Percentiles rank a stretch among this genome's conserved stretches.
These are phyloP conservation scores for Enteromius treurensis DNA, from an alignment of 2,797 vertebrate genomes.

Conservation along the genomic window DNA sequence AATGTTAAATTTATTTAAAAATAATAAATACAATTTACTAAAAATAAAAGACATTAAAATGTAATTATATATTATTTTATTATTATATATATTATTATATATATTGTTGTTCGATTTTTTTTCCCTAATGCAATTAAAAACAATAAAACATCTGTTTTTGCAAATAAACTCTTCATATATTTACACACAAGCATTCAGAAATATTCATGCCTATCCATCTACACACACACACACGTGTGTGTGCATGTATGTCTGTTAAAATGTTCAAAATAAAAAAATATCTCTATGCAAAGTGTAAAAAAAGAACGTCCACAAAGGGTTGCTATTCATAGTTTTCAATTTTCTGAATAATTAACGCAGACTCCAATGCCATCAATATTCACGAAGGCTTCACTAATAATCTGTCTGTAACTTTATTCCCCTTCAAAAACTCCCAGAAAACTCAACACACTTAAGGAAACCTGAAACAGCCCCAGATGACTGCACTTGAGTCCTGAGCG, in stretches of 20 bases:
- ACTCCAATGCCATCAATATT: constrained; percentile 16
- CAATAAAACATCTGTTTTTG: too few species aligned
- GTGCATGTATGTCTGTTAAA: background rate
- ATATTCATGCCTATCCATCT: too few species aligned
- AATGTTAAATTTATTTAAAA: background rate
- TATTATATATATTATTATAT: too few species aligned
- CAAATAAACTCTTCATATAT: too few species aligned
- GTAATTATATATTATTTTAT: background rate
- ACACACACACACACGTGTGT: too few species aligned
- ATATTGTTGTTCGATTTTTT: too few species aligned
- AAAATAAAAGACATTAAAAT: background rate
- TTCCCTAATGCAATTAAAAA: too few species aligned
- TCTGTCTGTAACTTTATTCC: background rate
- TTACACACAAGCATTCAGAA: too few species aligned
- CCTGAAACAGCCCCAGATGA: constrained; percentile 50
- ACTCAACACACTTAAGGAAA: constrained; percentile 17
- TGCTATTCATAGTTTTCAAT: constrained; percentile 3
- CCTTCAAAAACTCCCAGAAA: background rate
- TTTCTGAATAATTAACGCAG: background rate
- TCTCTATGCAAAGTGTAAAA: background rate
- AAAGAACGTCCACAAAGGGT: background rate
- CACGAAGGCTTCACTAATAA: constrained; percentile 11
- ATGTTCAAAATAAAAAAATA: background rate
- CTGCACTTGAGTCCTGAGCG: constrained; percentile 39
- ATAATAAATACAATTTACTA: background rate